Base-by-base conservation (phyloP, 30 jellyfish, hydroid and myxozoan genomes). In the Chironex yamaguchii region DNA sequence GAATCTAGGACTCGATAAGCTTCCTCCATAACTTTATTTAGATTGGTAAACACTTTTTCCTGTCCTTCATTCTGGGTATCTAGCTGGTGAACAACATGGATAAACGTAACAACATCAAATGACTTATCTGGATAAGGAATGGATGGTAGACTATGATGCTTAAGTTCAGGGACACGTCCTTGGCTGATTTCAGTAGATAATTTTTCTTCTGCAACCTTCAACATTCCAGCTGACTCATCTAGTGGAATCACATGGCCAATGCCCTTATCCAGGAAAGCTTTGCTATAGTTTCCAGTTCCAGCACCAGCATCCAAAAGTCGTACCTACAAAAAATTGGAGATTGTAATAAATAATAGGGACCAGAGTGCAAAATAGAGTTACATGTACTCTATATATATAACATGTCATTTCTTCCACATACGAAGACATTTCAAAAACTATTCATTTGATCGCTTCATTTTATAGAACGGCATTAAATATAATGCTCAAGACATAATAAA, bases 251-350 rank as follows among this genome's bases (percentile, higher is more conserved):
- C 65, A 24, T 89, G 77, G 22, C 92, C 92, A 29, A 94, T 34
- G 29, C 99, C 99, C 65, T 51, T 48, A 13, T 88, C 84, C 4
- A 94, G 62, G 65, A 94, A 94, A 4, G 86, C 96, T 26, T 71
- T 58, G 27, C 97, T 81, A 69, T 82, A 88, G 50, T 89, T 84
- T 25, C 99, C 97, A 28, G 97, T 94, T 22, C 99, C 97, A 87
- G 96, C 83, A 36, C 99, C 99, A 33, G 96, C 97, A 79, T 88
- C 97, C 3, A 94, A 73, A 49, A 94, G 84, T 67, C 81, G 83
- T 1, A 94, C 23, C 99, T 94, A 69, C 33, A 76, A 49, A 34
- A 2, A 4, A 27, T n/a, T n/a, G n/a, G n/a, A n/a, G n/a, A n/a
- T n/a, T n/a, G n/a, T n/a, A n/a, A n/a, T n/a, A n/a, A n/a, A n/a